Conservation (phyloP, 2,888 invertebrate species). For the Oxytorus armatus region DNA sequence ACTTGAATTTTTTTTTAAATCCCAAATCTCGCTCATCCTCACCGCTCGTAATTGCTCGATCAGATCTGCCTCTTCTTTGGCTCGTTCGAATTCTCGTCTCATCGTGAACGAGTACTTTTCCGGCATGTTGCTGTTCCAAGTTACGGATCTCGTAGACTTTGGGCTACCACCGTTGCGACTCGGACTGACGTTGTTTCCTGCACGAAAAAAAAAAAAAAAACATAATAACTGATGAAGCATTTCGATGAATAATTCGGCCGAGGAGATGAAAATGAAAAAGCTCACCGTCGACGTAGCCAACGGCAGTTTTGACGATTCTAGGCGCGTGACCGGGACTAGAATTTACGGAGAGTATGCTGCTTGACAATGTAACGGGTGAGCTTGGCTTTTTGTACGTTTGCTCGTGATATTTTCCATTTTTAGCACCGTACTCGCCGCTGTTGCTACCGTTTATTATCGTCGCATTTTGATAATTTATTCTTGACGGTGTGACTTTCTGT, state of each 20-base stretch:
- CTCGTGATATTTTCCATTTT: conserved; percentile 80
- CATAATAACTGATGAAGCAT: background rate
- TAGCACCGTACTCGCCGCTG: conserved; percentile 79
- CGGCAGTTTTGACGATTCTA: conserved; percentile 86
- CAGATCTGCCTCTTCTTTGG: conserved; percentile 94
- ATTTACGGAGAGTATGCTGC: conserved; percentile 87
- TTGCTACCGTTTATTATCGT: conserved; percentile 80
- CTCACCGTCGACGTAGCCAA: conserved; percentile 87
- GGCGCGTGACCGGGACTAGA: conserved; percentile 82
- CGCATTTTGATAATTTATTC: conserved; percentile 85
- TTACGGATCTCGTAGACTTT: conserved; percentile 85
- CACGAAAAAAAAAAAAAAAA: background rate
- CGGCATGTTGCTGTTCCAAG: conserved; percentile 90
- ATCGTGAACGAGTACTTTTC: conserved; percentile 96
- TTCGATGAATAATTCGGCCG: background rate
- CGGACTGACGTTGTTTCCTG: conserved; percentile 78
- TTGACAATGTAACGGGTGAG: conserved; percentile 88
- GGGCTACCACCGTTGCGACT: conserved; percentile 80
- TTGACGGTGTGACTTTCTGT: conserved; percentile 92
- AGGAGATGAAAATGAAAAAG: background rate
- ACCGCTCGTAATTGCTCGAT: conserved; percentile 93
- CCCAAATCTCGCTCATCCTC: conserved; percentile 79
- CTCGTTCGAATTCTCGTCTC: conserved; percentile 95
- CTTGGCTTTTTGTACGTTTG: conserved; percentile 88
- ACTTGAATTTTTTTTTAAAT: too few relatives aligned